Base-by-base conservation (phyloP, 2,797 vertebrate species). In the Clarias laeviceps region DNA sequence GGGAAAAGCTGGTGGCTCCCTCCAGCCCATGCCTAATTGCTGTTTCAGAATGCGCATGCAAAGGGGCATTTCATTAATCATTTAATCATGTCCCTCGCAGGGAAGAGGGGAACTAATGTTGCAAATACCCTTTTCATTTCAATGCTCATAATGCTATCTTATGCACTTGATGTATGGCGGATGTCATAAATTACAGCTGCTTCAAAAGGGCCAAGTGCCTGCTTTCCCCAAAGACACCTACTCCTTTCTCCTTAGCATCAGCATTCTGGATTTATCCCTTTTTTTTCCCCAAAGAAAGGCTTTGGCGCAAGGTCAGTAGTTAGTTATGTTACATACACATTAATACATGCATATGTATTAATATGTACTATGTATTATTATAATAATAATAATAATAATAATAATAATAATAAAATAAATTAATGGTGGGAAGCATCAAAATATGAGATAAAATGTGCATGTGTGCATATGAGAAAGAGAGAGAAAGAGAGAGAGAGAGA, bases 41-140 rank as follows among this genome's bases (percentile, higher is more conserved):
- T 97, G 96, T 97, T 99, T 98, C 97, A 96, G 97, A 97, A 99
- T 96, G 97, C 95, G 95, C 97, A 97, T 97, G 97, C 97, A 97
- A 96, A 96, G 96, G 96, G 95, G 97, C 96, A 97, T 98, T 99
- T 98, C 98, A 99, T 99, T 99, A 98, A 99, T 99, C 98, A 99
- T 99, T 99, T 99, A 99, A 99, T 99, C 98, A 98, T 95, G 97
- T 98, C 96, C 96, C 97, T 98, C 81, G 94, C 96, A 97, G 97
- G 89, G 97, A 98, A 97, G 97, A 96, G 96, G 97, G 96, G 96
- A 98, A 97, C 97, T 99, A 99, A 99, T 99, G 98, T 99, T 98
- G 97, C 98, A 99, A 98, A 99, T 99, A 98, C 96, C 96, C 97
- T 99, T 99, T 99, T 98, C 97, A 97, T 99, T 97, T 96, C 96